A percentile compares a stretch with the other conserved stretches of the same genome.
These are phyloP conservation scores for Synanthedon tipuliformis DNA, from an alignment of 2,888 invertebrate genomes.

Conservation along the genomic window DNA sequence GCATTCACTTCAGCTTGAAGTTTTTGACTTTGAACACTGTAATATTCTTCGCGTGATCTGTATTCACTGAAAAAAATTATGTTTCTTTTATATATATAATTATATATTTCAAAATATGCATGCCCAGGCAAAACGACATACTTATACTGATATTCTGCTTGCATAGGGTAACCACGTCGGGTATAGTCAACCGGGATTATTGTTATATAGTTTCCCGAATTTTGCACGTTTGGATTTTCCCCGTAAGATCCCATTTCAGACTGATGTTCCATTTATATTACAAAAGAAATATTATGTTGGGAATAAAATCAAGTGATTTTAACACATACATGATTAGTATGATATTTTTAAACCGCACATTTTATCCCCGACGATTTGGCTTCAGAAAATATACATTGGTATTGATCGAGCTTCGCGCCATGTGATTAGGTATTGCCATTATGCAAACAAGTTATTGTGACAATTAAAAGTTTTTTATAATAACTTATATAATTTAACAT, in stretches of 20 bases:
- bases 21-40: slow-evolving; percentile 62
- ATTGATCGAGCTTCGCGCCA: slow-evolving; percentile 49
- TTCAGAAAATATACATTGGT: slow-evolving; percentile 7
- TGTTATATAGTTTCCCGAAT: slow-evolving; percentile 68
- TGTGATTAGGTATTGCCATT: not conserved
- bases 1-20: slow-evolving; percentile 64
- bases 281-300: too few species aligned
- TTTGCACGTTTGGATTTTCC: slow-evolving; percentile 59
- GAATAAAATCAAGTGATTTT: not conserved
- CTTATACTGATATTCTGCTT: slow-evolving; percentile 72
- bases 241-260: slow-evolving; percentile 62
- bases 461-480: too few species aligned
- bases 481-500: too few species aligned
- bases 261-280: slow-evolving; percentile 51
- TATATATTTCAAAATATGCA: too few species aligned
- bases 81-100: not conserved
- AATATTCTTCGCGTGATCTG: slow-evolving; percentile 61
- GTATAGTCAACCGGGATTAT: slow-evolving; percentile 73
- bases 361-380: slow-evolving; percentile 4
- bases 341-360: slow-evolving; percentile 6
- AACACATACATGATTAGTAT: slow-evolving; percentile 1
- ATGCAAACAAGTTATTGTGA: too few species aligned
- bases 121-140: slow-evolving; percentile 20
- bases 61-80: slow-evolving; percentile 44
- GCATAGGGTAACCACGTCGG: slow-evolving; percentile 65